Conservation (phyloP, 2,888 invertebrate genomes). For the Orthonevra nobilis region DNA sequence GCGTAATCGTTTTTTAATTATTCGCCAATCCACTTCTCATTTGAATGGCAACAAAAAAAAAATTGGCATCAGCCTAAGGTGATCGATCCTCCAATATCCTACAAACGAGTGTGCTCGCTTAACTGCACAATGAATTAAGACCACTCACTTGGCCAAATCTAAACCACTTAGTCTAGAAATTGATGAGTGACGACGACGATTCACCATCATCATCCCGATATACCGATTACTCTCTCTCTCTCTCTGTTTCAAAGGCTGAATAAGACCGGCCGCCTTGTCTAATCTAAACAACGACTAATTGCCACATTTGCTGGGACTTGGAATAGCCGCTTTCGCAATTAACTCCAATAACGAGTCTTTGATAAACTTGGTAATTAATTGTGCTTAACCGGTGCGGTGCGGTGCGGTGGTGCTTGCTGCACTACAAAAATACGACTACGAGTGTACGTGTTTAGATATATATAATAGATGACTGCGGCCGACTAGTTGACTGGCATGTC, state of each 20-base stretch:
- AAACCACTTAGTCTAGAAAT: conserved; percentile 61
- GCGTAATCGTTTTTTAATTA: conserved; percentile 67
- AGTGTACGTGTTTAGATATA: too few relatives aligned
- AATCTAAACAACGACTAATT: conserved; percentile 71
- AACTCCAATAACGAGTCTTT: conserved; percentile 70
- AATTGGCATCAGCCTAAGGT: conserved; percentile 47
- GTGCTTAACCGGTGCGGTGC: conserved; percentile 62
- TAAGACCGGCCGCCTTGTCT: conserved; percentile 62
- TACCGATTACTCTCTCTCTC: conserved; percentile 30
- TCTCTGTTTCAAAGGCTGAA: not conserved
- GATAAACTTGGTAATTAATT: conserved; percentile 70
- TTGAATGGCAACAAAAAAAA: conserved; percentile 33
- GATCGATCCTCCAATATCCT: conserved; percentile 58
- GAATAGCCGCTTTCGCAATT: conserved; percentile 70
- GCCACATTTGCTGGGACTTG: conserved; percentile 66
- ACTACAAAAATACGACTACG: too few relatives aligned
- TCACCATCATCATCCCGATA: conserved; percentile 45
- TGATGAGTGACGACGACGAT: conserved; percentile 66
- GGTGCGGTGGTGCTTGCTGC: conserved; percentile 29
- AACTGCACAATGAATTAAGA: conserved; percentile 42
- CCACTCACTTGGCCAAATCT: conserved; percentile 52
- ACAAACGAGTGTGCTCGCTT: too few relatives aligned
- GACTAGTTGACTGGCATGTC: conserved; percentile 52
- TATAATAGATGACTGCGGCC: conserved; percentile 34
- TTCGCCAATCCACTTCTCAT: conserved; percentile 53